Percentiles rank a stretch among this genome's conserved stretches.
phyloP scores from a whole-genome alignment of 1,140 invertebrate genomes.

The Metaphire vulgaris region DNA sequence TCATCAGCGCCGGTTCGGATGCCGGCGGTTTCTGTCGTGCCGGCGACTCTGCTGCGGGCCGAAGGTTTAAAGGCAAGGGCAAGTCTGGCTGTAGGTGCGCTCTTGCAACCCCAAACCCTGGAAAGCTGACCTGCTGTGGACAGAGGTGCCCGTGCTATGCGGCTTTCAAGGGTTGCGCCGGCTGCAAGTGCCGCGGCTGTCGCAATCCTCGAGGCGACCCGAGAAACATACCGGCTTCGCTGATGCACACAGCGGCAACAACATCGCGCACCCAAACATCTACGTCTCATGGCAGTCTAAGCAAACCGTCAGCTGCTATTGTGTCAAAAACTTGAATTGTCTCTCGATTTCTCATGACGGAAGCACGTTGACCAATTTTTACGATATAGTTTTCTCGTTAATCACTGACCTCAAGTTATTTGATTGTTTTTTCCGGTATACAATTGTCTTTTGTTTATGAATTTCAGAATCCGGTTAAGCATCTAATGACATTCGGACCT shows the following conservation, averaged over 20 bases:
- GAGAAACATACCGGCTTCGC: not conserved
- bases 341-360: no score
- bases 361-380: no score
- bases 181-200: slow-evolving; percentile 83
- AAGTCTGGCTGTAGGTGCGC: slow-evolving; percentile 72
- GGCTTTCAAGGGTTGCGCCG: slow-evolving; percentile 70
- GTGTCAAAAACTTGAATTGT: no score
- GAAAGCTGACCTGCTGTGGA: slow-evolving; percentile 83
- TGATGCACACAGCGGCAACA: not conserved
- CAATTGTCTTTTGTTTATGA: no score
- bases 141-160: slow-evolving; percentile 88
- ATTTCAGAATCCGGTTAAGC: no score
- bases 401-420: no score
- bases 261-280: not conserved
- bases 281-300: not conserved
- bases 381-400: no score
- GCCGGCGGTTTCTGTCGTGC: not conserved
- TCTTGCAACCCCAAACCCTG: slow-evolving; percentile 77
- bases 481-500: no score
- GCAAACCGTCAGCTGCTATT: not conserved
- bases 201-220: slow-evolving; percentile 64
- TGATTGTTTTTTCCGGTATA: no score
- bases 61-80: not conserved
- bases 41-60: not conserved
- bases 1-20: not conserved